Percentiles rank a stretch among this genome's conserved stretches.
Evolutionary conservation across 2,888 invertebrate genomes (phyloP).

Genomic region (Pristionchus japonicus): DNA sequence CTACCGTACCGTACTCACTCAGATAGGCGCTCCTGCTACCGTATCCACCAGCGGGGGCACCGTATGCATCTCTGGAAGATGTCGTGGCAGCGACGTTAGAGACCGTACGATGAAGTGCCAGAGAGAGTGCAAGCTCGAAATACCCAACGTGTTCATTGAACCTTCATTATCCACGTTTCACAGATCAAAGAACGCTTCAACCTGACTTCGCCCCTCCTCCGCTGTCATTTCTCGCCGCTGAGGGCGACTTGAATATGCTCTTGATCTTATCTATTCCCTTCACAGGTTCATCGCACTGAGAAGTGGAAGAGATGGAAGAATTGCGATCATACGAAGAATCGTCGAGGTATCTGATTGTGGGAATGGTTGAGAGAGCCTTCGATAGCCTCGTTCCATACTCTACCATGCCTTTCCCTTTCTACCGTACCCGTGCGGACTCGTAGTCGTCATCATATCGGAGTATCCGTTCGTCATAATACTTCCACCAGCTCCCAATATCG

Average conservation of each 20-base stretch:
- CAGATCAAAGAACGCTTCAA: not conserved
- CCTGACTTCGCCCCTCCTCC: not conserved
- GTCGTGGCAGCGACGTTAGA: conserved; percentile 30
- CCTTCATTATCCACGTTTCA: too few species aligned
- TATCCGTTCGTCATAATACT: conserved; percentile 63
- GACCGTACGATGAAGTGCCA: conserved; percentile 38
- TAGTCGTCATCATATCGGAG: conserved; percentile 9
- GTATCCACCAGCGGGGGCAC: not conserved
- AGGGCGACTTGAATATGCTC: conserved; percentile 64
- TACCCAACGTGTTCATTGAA: not conserved
- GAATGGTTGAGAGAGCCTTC: too few species aligned
- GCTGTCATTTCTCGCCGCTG: conserved; percentile 46
- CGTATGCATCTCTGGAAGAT: conserved; percentile 25
- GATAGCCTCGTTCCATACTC: too few species aligned
- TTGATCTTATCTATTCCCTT: conserved; percentile 72
- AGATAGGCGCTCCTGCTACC: conserved; percentile 13
- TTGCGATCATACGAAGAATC: not conserved
- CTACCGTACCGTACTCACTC: too few species aligned
- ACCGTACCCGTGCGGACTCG: conserved; percentile 25
- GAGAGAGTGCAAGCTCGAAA: conserved; percentile 26
- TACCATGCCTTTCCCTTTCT: too few species aligned
- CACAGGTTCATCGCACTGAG: conserved; percentile 20
- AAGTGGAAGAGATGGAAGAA: not conserved
- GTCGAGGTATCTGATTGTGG: conserved; percentile 44
- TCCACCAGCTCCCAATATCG: conserved; percentile 67